These are phyloP conservation scores for Scaptomyza parva DNA, from an alignment of 2,888 invertebrate genomes.

Conservation along the genomic window DNA sequence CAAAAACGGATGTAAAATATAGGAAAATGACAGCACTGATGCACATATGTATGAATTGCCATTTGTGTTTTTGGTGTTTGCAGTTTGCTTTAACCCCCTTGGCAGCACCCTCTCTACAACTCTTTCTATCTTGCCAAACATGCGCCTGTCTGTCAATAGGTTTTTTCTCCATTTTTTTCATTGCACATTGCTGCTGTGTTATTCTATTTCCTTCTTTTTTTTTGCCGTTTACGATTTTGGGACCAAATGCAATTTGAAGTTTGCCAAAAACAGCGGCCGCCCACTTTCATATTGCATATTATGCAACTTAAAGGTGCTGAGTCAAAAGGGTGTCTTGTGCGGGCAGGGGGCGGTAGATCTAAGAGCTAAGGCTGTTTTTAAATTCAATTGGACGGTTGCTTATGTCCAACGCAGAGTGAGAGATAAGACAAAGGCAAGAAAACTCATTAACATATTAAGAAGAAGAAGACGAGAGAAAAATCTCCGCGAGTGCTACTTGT, in stretches of 20 bases:
- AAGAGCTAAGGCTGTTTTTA: slow-evolving; percentile 57
- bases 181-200: slow-evolving; percentile 40
- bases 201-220: slow-evolving; percentile 12
- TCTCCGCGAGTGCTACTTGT: slow-evolving; percentile 58
- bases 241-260: slow-evolving; percentile 73
- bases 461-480: slow-evolving; percentile 68
- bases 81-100: slow-evolving; percentile 18
- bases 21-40: neutral
- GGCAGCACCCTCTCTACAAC: neutral
- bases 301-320: slow-evolving; percentile 34
- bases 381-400: slow-evolving; percentile 67
- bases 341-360: neutral
- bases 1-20: neutral
- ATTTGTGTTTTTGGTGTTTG: slow-evolving; percentile 53
- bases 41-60: slow-evolving; percentile 34
- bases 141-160: slow-evolving; percentile 49
- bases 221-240: slow-evolving; percentile 38
- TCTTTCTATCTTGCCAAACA: slow-evolving; percentile 8
- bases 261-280: slow-evolving; percentile 47
- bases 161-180: slow-evolving; percentile 42
- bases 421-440: slow-evolving; percentile 58
- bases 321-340: neutral
- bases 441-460: slow-evolving; percentile 80
- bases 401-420: slow-evolving; percentile 47
- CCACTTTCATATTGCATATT: slow-evolving; percentile 48